These are phyloP conservation scores for Aphodius granarius DNA, from an alignment of 2,888 invertebrate genomes.

Conservation along the genomic window DNA sequence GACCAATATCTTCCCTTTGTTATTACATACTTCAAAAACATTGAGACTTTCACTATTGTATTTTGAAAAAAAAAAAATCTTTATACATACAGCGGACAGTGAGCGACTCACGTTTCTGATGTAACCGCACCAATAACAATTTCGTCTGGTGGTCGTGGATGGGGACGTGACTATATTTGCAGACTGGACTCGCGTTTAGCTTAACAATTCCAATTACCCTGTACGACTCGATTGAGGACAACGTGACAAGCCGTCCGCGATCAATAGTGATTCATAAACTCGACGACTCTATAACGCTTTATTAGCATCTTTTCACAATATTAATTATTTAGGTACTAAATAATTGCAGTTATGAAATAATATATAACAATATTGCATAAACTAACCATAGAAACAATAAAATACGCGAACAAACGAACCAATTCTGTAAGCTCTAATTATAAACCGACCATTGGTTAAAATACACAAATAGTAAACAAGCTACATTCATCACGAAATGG, in stretches of 20 bases:
- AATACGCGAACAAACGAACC: neutral
- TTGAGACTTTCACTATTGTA: too few species aligned
- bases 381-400: neutral
- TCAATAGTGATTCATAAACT: neutral
- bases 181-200: neutral
- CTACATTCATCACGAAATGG: neutral
- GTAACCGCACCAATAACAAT: neutral
- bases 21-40: too few species aligned
- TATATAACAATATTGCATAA: neutral
- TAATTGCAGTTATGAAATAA: neutral
- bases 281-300: neutral
- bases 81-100: neutral
- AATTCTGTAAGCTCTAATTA: neutral
- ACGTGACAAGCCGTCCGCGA: neutral
- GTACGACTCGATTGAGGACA: neutral
- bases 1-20: too few species aligned
- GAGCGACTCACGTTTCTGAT: neutral
- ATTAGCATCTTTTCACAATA: neutral
- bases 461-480: neutral
- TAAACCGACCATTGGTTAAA: neutral
- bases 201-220: neutral
- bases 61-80: too few species aligned
- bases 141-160: neutral
- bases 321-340: too few species aligned
- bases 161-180: neutral